A percentile compares a stretch with the other conserved stretches of the same genome.
Conservation (phyloP, 2,113 vertebrate species). For the Petroica traversi region DNA sequence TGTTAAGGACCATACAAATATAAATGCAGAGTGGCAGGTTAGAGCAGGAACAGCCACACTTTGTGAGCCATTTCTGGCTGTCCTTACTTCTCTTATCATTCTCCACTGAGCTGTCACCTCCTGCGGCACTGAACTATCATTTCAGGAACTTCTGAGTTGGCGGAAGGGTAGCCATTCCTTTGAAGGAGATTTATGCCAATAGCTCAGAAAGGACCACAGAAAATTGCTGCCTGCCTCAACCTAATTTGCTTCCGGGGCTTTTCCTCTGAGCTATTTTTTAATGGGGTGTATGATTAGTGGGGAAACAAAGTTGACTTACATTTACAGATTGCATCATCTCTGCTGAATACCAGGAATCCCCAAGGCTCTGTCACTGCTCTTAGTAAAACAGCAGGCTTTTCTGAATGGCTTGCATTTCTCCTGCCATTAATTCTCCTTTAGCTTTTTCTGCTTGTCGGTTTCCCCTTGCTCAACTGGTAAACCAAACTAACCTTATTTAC, state of each 20-base stretch:
- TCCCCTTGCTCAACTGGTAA: neutral
- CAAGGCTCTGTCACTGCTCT: neutral
- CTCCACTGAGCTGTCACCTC: neutral
- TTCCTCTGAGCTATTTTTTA: neutral
- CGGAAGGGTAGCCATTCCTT: neutral
- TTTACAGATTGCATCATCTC: conserved; percentile 1
- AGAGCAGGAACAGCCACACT: neutral
- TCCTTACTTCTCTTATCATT: neutral
- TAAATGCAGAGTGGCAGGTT: conserved; percentile 12
- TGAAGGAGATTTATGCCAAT: neutral
- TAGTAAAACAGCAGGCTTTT: neutral
- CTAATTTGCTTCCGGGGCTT: neutral
- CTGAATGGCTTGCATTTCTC: conserved; percentile 15
- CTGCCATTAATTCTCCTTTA: neutral
- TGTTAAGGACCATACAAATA: neutral
- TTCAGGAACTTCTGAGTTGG: neutral
- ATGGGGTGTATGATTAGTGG: neutral
- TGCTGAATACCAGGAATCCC: conserved; percentile 14
- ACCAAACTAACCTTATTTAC: neutral
- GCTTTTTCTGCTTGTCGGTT: conserved; percentile 33
- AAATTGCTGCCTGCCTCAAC: neutral
- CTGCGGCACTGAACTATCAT: neutral
- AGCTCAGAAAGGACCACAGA: neutral
- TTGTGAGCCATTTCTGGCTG: neutral
- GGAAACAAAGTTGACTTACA: neutral